Evolutionary conservation across 2,113 vertebrate genomes (phyloP).

Genomic region (Ibidorhyncha struthersii): DNA sequence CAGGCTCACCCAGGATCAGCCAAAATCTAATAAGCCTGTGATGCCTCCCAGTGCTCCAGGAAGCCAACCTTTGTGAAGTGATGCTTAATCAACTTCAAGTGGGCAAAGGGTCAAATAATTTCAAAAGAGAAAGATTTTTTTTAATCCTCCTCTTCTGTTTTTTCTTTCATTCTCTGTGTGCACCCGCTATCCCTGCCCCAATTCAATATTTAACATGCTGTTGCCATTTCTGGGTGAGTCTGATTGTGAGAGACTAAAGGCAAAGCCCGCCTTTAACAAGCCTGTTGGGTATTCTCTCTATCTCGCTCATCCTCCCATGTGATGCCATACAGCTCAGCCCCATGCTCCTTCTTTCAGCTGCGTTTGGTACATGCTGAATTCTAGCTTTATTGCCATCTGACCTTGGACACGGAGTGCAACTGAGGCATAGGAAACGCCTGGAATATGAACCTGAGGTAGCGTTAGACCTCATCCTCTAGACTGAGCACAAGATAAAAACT

Average conservation of each 20-base stretch:
- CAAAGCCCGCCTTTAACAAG: not conserved
- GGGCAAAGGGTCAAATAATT: not conserved
- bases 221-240: not conserved
- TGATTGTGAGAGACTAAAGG: not conserved
- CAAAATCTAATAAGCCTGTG: not conserved
- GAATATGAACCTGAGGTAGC: not conserved
- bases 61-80: not conserved
- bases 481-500: not conserved
- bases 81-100: not conserved
- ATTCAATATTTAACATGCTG: not conserved
- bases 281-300: not conserved
- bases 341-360: rapidly evolving
- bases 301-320: rapidly evolving
- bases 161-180: not conserved
- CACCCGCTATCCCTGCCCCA: not conserved
- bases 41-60: not conserved
- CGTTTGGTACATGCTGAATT: not conserved
- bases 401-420: not conserved
- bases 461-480: not conserved
- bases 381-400: not conserved
- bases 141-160: not conserved
- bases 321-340: not conserved
- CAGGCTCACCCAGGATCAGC: not conserved
- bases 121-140: not conserved
- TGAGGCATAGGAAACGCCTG: not conserved